phyloP scores from a whole-genome alignment of 2,888 invertebrate genomes.

The Lampropteryx suffumata region DNA sequence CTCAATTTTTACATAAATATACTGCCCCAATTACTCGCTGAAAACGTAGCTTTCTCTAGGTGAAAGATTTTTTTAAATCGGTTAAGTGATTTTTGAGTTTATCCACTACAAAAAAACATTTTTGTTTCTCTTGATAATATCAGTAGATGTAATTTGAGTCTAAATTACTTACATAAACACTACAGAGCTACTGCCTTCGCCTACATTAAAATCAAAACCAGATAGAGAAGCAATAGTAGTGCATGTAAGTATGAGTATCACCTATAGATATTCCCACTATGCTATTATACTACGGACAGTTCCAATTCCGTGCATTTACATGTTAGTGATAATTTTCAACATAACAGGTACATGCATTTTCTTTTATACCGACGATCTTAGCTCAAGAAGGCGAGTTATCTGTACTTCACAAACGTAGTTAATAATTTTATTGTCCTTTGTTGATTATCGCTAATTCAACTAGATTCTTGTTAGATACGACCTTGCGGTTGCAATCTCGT shows the following conservation, averaged over 20 bases:
- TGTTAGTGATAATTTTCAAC: background rate
- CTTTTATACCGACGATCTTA: conserved; percentile 2
- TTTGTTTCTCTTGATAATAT: too few relatives aligned
- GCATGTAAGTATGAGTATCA: conserved; percentile 5
- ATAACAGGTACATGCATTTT: conserved; percentile 8
- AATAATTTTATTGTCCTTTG: conserved; percentile 23
- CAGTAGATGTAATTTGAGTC: background rate
- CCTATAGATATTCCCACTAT: background rate
- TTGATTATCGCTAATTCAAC: conserved; percentile 14
- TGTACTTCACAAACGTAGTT: conserved; percentile 7
- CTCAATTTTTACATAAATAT: too few relatives aligned
- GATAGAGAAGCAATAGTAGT: conserved; percentile 4
- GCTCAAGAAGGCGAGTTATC: background rate
- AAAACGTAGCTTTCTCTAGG: too few relatives aligned
- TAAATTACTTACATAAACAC: background rate
- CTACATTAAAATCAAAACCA: conserved; percentile 13
- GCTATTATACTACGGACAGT: background rate
- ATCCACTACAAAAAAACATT: too few relatives aligned
- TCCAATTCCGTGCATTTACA: background rate
- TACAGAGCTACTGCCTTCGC: conserved; percentile 1
- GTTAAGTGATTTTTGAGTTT: too few relatives aligned
- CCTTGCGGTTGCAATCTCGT: conserved; percentile 12
- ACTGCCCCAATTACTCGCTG: too few relatives aligned
- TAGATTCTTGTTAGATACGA: conserved; percentile 17
- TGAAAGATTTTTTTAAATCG: too few relatives aligned